phyloP scores from a whole-genome alignment of 2,888 invertebrate genomes.

The Galerucella pusilla region DNA sequence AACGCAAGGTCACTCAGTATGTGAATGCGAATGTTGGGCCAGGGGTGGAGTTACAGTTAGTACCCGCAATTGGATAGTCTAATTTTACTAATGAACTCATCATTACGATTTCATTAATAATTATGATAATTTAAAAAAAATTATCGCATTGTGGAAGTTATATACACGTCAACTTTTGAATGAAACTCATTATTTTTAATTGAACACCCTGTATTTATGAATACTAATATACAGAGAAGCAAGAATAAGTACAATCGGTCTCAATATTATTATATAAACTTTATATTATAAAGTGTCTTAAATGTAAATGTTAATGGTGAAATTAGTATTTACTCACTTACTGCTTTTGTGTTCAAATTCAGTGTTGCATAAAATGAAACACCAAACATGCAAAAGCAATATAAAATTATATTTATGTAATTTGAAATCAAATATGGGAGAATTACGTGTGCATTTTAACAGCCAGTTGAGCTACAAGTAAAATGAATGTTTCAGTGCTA shows the following conservation, averaged over 20 bases:
- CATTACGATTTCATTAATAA: too few relatives aligned
- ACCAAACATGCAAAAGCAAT: background rate
- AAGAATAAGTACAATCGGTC: too few relatives aligned
- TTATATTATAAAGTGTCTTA: background rate
- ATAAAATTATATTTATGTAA: conserved; percentile 1
- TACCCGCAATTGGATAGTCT: background rate
- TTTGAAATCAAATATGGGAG: conserved; percentile 1
- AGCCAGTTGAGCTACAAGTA: background rate
- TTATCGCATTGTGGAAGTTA: too few relatives aligned
- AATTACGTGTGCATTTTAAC: background rate
- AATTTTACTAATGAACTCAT: background rate
- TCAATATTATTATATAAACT: background rate
- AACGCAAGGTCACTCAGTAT: conserved; percentile 57
- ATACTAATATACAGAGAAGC: too few relatives aligned
- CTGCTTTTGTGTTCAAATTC: background rate
- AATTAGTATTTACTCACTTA: background rate
- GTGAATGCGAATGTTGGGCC: conserved; percentile 57
- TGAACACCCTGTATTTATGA: too few relatives aligned
- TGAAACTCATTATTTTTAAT: too few relatives aligned
- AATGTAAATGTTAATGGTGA: background rate
- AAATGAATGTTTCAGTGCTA: background rate
- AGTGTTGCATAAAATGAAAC: conserved; percentile 4
- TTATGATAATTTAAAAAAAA: too few relatives aligned
- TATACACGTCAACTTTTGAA: too few relatives aligned
- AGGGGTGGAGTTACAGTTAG: conserved; percentile 48